Evolutionary conservation across 2,797 vertebrate genomes (phyloP).

Genomic region (Hydrolagus colliei): DNA sequence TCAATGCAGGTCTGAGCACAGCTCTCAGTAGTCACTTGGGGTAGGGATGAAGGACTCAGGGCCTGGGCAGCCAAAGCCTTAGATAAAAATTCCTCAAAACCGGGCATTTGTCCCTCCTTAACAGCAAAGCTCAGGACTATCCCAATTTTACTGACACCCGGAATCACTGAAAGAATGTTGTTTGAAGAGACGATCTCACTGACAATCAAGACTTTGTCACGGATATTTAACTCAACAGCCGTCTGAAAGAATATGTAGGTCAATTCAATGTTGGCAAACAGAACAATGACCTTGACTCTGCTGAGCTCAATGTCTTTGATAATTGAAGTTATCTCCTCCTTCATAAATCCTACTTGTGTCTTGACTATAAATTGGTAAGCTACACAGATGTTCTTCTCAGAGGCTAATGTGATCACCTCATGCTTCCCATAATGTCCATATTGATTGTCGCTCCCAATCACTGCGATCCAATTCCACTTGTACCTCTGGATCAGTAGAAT

Average conservation of each 20-base stretch:
- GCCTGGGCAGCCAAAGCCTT: conserved; percentile 24
- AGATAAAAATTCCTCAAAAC: conserved; percentile 54
- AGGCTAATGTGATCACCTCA: conserved; percentile 49
- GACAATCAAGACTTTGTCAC: conserved; percentile 65
- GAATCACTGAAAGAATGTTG: conserved; percentile 49
- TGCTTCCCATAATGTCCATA: conserved; percentile 63
- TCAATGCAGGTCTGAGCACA: conserved; percentile 42
- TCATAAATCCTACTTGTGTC: too few relatives aligned
- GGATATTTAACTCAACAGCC: conserved; percentile 57
- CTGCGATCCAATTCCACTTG: conserved; percentile 68
- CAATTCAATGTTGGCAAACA: conserved; percentile 62
- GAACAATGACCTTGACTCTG: conserved; percentile 59
- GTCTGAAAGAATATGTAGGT: conserved; percentile 53
- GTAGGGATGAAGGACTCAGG: background rate
- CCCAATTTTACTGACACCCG: conserved; percentile 54
- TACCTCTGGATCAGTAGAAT: conserved; percentile 57
- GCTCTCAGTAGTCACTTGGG: conserved; percentile 47
- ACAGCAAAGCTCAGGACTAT: conserved; percentile 64
- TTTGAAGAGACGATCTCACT: conserved; percentile 69
- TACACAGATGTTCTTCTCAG: conserved; percentile 53
- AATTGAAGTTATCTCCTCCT: conserved; percentile 44
- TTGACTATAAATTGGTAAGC: conserved; percentile 66
- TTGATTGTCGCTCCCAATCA: conserved; percentile 64
- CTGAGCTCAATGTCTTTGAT: conserved; percentile 49
- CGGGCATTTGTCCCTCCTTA: conserved; percentile 48